Evolutionary conservation across 2,888 invertebrate species (phyloP), one percentile per base, ranked within the genome.

Genomic region (Pseudococcus viburni): DNA sequence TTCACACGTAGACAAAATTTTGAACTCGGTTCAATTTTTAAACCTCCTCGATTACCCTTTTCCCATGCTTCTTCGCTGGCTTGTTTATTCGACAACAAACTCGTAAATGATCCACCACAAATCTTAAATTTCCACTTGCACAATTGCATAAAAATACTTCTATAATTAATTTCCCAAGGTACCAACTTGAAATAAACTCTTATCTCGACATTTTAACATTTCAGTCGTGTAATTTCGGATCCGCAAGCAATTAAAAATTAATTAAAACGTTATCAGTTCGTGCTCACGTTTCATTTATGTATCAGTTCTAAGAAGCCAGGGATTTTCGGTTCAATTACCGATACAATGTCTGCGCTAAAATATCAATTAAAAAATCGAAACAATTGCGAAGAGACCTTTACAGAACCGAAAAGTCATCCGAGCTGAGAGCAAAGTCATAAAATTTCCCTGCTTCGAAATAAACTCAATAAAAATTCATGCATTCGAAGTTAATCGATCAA

Each of bases 21-120:
- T 83, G 73, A 73, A 73, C 73, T 6, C 19, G 80, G 11, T 83
- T 46, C 42, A 83, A 83, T 83, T 83, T 83, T 83, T 19, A 83
- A 46, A 83, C 9, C 12, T 33, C 26, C 9, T 0, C 1, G 46
- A 83, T 19, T 17, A n/a, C 26, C 26, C 26, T 15, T 39, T 46
- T 46, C 7, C 11, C 0, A 4, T 15, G 11, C 46, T 3, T 26
- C 6, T 39, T n/a, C 15, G 17, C 5, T 39, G 77, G 39, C 77
- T 9, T 77, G 39, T 42, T 39, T 42, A 80, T 17, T 80, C 46
- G 11, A n/a, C n/a, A 8, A 83, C 19, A 19, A 83, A 46, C 19
- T 19, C 39, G 9, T 19, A 80, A 80, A 80, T 11, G n/a, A 83
- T 11, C 42, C 19, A 11, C 9, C 4, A 83, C 8, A 8, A 83